Evolutionary conservation across 1,140 invertebrate species (phyloP).

Genomic region (Ooceraea biroi): DNA sequence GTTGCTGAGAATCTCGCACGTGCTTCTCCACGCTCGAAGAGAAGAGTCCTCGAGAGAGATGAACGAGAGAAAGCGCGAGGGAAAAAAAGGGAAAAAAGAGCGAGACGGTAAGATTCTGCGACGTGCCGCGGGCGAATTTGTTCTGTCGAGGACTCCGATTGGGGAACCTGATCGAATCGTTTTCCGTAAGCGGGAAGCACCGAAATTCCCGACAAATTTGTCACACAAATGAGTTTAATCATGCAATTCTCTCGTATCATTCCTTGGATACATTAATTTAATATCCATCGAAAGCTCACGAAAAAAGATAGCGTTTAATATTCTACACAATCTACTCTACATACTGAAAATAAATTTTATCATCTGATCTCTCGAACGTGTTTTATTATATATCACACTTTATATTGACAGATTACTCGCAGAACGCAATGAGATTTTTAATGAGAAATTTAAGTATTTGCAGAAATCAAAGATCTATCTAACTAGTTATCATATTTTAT

Average conservation of each 20-base stretch:
- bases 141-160: conserved; percentile 51
- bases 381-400: not conserved
- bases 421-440: not conserved
- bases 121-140: conserved; percentile 54
- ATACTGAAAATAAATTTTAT: conserved; percentile 28
- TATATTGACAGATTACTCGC: not conserved
- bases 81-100: conserved; percentile 12
- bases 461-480: not conserved
- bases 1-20: conserved; percentile 73
- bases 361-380: conserved; percentile 1
- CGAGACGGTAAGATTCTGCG: conserved; percentile 55
- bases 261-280: not conserved
- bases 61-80: conserved; percentile 50
- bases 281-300: not conserved
- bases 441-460: conserved; percentile 3
- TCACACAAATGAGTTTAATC: conserved; percentile 22
- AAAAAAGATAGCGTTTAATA: conserved; percentile 20
- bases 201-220: conserved; percentile 44
- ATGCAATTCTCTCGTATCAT: not conserved
- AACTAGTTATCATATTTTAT: not conserved
- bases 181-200: conserved; percentile 57
- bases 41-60: conserved; percentile 61
- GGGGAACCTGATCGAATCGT: conserved; percentile 59
- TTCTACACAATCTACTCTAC: not conserved
- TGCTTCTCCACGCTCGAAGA: conserved; percentile 65